These are phyloP conservation scores for Teleopsis dalmanni DNA, from an alignment of 1,140 invertebrate genomes.

Conservation along the genomic window DNA sequence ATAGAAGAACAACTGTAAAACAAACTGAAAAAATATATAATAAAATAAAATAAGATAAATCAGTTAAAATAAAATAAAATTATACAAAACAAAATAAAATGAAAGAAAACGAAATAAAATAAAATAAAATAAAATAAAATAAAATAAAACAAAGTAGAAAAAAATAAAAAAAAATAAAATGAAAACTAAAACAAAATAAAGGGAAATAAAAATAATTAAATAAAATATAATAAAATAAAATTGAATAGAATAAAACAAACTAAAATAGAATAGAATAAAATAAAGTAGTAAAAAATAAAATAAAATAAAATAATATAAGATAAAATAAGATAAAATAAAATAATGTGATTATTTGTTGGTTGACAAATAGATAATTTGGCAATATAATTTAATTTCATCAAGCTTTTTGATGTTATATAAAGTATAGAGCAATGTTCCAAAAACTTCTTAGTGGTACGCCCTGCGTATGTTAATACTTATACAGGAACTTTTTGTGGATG, in stretches of 20 bases:
- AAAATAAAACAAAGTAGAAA: neutral
- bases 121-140: neutral
- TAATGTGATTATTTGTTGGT: too few species aligned
- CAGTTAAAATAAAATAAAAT: slow-evolving; percentile 9
- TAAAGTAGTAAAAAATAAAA: neutral
- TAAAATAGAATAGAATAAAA: neutral
- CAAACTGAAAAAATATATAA: slow-evolving; percentile 10
- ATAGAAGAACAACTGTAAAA: slow-evolving; percentile 6
- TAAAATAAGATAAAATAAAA: too few species aligned
- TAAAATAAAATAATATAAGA: neutral
- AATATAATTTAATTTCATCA: too few species aligned
- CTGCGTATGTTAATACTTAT: too few species aligned
- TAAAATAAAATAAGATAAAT: neutral
- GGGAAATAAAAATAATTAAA: slow-evolving; percentile 1
- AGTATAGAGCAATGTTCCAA: too few species aligned
- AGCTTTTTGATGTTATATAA: too few species aligned
- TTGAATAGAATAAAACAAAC: neutral
- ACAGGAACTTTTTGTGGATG: too few species aligned
- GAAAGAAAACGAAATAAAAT: neutral
- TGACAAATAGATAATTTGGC: too few species aligned
- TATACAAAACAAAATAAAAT: neutral
- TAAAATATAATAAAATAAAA: neutral
- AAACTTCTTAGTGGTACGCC: too few species aligned
- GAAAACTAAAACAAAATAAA: neutral
- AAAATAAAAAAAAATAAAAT: neutral